A percentile compares a stretch with the other conserved stretches of the same genome.
Evolutionary conservation across 2,888 invertebrate genomes (phyloP).

Genomic region (Cistogaster globosa): DNA sequence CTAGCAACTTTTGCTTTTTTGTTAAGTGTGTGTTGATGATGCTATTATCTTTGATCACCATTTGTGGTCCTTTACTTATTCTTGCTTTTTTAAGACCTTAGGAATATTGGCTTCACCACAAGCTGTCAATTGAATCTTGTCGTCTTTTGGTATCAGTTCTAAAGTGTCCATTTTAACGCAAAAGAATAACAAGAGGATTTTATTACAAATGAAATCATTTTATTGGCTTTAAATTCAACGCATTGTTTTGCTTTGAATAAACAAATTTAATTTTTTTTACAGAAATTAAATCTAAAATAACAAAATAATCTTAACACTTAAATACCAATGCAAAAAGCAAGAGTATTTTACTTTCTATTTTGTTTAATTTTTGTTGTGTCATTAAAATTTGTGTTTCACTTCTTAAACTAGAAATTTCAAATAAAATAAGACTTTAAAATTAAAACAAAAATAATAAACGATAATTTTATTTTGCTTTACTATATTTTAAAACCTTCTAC

Average conservation of each 20-base stretch:
- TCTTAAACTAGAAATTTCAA: too few relatives aligned
- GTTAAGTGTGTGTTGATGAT: constrained; percentile 79
- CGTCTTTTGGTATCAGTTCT: constrained; percentile 53
- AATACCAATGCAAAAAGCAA: constrained; percentile 46
- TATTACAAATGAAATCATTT: constrained; percentile 78
- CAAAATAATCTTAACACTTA: constrained; percentile 78
- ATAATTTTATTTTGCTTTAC: too few relatives aligned
- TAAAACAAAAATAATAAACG: too few relatives aligned
- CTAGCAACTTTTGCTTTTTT: constrained; percentile 57
- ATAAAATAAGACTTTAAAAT: too few relatives aligned
- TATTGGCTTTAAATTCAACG: constrained; percentile 81
- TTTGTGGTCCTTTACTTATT: constrained; percentile 74
- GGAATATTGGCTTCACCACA: constrained; percentile 65
- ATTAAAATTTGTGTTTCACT: background rate
- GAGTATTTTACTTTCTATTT: constrained; percentile 9
- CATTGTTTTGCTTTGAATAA: constrained; percentile 66
- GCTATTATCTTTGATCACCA: constrained; percentile 80
- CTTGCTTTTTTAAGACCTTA: constrained; percentile 58
- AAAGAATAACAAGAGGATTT: constrained; percentile 41
- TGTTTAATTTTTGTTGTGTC: constrained; percentile 26
- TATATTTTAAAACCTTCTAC: too few relatives aligned
- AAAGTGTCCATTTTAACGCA: constrained; percentile 46
- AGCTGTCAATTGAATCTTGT: constrained; percentile 73
- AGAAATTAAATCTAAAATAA: constrained; percentile 66
- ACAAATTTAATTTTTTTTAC: constrained; percentile 12